Evolutionary conservation across 2,113 vertebrate genomes (phyloP).

Genomic region (Daphoenositta chrysoptera): DNA sequence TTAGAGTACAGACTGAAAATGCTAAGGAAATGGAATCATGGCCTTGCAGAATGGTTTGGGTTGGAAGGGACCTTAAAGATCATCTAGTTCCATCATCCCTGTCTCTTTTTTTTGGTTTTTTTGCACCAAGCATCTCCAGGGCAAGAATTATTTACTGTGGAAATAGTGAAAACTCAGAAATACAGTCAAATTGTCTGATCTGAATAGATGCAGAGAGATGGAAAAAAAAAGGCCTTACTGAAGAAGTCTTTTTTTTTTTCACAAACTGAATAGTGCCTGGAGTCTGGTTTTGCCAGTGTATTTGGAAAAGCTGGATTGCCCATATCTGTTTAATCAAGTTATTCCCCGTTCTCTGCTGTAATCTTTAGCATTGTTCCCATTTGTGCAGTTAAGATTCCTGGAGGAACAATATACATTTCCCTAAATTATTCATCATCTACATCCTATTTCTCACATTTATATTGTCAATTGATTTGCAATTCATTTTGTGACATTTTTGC

Average conservation of each 20-base stretch:
- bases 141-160: not conserved
- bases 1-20: not conserved
- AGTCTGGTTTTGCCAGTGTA: not conserved
- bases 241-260: not conserved
- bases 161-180: not conserved
- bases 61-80: not conserved
- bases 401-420: conserved; percentile 1
- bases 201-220: not conserved
- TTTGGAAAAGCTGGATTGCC: not conserved
- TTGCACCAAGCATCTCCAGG: not conserved
- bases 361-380: not conserved
- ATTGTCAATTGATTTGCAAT: conserved; percentile 53
- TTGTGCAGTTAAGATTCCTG: not conserved
- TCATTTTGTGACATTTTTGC: conserved; percentile 55
- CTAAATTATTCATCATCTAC: conserved; percentile 19
- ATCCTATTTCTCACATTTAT: conserved; percentile 1
- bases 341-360: not conserved
- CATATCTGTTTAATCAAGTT: not conserved
- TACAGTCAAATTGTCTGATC: not conserved
- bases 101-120: not conserved
- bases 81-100: not conserved
- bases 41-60: not conserved
- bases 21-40: not conserved
- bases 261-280: not conserved
- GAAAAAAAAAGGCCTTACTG: fast-evolving